Conservation (phyloP, 2,113 vertebrate species). For the Camelus bactrianus region DNA sequence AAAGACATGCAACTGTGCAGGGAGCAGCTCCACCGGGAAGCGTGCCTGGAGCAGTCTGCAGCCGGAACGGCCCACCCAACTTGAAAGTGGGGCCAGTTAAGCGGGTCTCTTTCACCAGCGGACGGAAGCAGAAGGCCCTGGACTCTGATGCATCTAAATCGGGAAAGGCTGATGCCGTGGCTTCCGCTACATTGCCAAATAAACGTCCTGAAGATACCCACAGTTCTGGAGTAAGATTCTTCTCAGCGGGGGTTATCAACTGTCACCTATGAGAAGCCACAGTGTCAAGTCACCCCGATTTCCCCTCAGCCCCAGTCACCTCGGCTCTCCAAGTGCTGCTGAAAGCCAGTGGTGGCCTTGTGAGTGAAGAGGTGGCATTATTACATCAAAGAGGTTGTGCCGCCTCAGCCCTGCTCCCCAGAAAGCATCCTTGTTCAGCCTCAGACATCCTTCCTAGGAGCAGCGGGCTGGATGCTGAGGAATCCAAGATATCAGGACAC, state of each 20-base stretch:
- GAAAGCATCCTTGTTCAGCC: neutral
- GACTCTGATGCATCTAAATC: fast-evolving
- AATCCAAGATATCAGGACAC: neutral
- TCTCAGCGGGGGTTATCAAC: neutral
- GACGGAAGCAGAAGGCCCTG: neutral
- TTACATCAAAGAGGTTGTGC: neutral
- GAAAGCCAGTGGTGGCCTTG: neutral
- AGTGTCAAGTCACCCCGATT: neutral
- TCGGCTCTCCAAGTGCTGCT: neutral
- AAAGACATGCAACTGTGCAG: no score
- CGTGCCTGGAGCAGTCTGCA: fast-evolving
- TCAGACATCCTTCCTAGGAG: neutral
- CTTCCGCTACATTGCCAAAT: neutral
- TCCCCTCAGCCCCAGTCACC: fast-evolving
- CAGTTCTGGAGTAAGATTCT: neutral
- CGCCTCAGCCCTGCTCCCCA: neutral
- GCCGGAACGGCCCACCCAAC: neutral
- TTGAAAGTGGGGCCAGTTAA: fast-evolving
- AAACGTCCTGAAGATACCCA: fast-evolving
- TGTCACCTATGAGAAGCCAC: neutral
- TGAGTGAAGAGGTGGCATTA: fast-evolving
- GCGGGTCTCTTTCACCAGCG: neutral
- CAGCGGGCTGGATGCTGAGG: fast-evolving
- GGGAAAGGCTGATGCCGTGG: neutral
- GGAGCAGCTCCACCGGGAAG: neutral